Percentiles rank a stretch among this genome's conserved stretches.
These are phyloP conservation scores for Nymphalis urticae DNA, from an alignment of 2,888 invertebrate genomes.

Conservation along the genomic window DNA sequence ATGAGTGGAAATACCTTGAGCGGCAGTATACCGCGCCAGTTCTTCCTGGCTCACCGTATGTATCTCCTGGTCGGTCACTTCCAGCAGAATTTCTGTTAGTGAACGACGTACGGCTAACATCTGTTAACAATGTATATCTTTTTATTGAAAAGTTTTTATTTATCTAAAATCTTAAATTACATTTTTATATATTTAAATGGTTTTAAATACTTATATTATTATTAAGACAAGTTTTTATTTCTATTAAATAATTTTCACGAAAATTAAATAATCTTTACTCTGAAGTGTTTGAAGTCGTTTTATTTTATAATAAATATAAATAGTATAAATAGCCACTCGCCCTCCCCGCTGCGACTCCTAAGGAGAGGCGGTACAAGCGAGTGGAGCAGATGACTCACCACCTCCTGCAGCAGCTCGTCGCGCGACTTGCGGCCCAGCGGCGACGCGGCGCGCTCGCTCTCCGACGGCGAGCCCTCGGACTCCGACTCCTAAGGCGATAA, in stretches of 20 bases:
- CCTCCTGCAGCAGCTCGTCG: conserved; percentile 85
- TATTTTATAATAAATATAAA: too few species aligned
- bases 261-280: too few species aligned
- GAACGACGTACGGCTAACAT: conserved; percentile 93
- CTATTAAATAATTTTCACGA: too few species aligned
- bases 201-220: too few species aligned
- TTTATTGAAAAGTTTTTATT: too few species aligned
- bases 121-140: conserved; percentile 63
- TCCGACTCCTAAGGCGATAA: conserved; percentile 66
- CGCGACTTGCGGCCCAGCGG: conserved; percentile 61
- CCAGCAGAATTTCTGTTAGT: conserved; percentile 95
- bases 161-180: too few species aligned
- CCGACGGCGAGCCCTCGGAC: conserved; percentile 54
- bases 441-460: conserved; percentile 25
- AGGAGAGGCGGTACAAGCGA: not conserved
- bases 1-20: conserved; percentile 88
- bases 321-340: not conserved
- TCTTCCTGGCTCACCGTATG: conserved; percentile 91
- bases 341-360: conserved; percentile 16
- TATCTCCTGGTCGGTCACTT: conserved; percentile 96
- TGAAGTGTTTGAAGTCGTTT: too few species aligned
- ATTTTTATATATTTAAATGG: too few species aligned
- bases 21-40: conserved; percentile 88
- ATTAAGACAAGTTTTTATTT: too few species aligned
- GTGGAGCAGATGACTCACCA: conserved; percentile 69